These are phyloP conservation scores for Enteromius anoplus DNA, from an alignment of 2,797 vertebrate species.

Conservation along the genomic window DNA sequence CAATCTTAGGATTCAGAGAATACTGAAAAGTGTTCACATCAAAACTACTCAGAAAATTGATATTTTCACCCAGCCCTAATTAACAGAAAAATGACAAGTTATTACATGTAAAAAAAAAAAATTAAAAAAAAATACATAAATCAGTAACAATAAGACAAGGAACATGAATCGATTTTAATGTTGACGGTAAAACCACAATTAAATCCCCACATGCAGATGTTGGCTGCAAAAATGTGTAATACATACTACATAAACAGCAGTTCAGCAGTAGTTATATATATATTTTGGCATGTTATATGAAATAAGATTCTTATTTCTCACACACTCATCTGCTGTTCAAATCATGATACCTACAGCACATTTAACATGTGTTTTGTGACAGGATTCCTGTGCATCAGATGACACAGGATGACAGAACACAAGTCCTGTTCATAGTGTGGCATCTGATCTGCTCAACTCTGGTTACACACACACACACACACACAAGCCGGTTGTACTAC, in stretches of 20 bases:
- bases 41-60: background rate
- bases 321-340: conserved; percentile 50
- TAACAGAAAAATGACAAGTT: background rate
- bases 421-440: conserved; percentile 47
- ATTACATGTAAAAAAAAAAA: background rate
- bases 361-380: conserved; percentile 52
- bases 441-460: conserved; percentile 38
- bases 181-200: background rate
- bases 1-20: background rate
- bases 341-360: conserved; percentile 36
- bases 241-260: background rate
- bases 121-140: background rate
- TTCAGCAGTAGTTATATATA: background rate
- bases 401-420: conserved; percentile 47
- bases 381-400: conserved; percentile 53
- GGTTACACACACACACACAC: conserved; percentile 25
- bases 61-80: background rate
- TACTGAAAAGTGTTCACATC: background rate
- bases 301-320: background rate
- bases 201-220: background rate
- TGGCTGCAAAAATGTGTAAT: background rate
- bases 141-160: background rate
- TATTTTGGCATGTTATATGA: background rate
- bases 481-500: background rate
- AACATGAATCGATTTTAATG: background rate